phyloP scores from a whole-genome alignment of 2,888 invertebrate genomes.

The Seira musarum region DNA sequence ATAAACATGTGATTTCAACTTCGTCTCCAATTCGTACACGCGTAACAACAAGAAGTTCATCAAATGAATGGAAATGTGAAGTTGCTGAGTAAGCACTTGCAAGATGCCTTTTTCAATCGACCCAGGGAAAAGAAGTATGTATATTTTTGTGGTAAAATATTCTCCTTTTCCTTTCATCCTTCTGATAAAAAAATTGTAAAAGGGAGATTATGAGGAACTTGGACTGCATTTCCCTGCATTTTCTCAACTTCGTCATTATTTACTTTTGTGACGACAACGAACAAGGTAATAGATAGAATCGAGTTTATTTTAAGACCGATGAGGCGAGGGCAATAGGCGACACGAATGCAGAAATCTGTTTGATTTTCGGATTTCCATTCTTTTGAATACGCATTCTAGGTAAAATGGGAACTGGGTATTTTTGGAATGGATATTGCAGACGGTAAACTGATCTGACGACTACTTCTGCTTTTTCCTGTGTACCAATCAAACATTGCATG shows the following conservation, averaged over 20 bases:
- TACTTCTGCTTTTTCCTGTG: constrained; percentile 30
- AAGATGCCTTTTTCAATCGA: not conserved
- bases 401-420: not conserved
- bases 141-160: not conserved
- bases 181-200: constrained; percentile 1
- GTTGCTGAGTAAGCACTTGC: constrained; percentile 7
- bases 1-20: not conserved
- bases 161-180: not conserved
- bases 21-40: not conserved
- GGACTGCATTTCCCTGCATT: constrained; percentile 3
- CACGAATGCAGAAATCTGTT: constrained; percentile 1
- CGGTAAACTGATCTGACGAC: constrained; percentile 48
- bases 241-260: not conserved
- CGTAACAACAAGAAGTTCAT: not conserved
- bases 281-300: not conserved
- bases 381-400: not conserved
- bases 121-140: not conserved
- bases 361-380: constrained; percentile 38
- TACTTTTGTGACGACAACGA: not conserved
- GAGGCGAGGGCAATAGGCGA: not conserved
- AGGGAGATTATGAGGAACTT: not conserved
- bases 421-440: constrained; percentile 21
- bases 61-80: not conserved
- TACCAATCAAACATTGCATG: constrained; percentile 50
- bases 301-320: not conserved